Conservation (phyloP, 1,140 invertebrate genomes). For the Drosophila paulistorum region DNA sequence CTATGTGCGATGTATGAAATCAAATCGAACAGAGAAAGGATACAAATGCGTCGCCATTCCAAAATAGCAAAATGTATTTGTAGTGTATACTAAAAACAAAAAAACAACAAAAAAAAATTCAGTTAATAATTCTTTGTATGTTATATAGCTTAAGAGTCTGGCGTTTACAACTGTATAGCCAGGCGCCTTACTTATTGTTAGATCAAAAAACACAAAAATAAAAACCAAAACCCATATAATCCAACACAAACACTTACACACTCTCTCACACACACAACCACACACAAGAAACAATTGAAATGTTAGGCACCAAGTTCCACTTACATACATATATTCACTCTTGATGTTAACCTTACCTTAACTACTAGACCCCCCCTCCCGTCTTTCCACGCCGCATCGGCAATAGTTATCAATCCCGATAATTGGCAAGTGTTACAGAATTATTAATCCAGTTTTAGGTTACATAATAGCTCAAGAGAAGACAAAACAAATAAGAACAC, state of each 20-base stretch:
- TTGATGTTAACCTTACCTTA: not conserved
- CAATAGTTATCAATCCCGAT: not conserved
- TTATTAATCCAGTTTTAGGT: not conserved
- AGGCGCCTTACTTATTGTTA: not conserved
- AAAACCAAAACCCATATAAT: not conserved
- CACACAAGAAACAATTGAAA: slow-evolving; percentile 14
- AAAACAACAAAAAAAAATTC: slow-evolving; percentile 26
- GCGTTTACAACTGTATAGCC: not conserved
- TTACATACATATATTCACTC: not conserved
- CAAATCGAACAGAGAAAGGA: not conserved
- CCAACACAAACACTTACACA: slow-evolving; percentile 7
- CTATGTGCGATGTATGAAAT: slow-evolving; percentile 6
- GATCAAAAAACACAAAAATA: not conserved
- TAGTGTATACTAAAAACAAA: slow-evolving; percentile 20
- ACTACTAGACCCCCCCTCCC: not conserved
- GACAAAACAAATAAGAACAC: not conserved
- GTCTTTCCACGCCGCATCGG: not conserved
- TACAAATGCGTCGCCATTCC: slow-evolving; percentile 2
- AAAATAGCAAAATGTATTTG: slow-evolving; percentile 46
- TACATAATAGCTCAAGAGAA: not conserved
- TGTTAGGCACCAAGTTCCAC: slow-evolving; percentile 5
- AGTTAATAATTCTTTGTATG: slow-evolving; percentile 26
- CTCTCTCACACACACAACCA: slow-evolving; percentile 1
- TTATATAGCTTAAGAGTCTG: slow-evolving; percentile 16
- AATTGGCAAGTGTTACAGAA: not conserved